These are phyloP conservation scores for Lathronympha strigana DNA, from an alignment of 2,888 invertebrate species.

Conservation along the genomic window DNA sequence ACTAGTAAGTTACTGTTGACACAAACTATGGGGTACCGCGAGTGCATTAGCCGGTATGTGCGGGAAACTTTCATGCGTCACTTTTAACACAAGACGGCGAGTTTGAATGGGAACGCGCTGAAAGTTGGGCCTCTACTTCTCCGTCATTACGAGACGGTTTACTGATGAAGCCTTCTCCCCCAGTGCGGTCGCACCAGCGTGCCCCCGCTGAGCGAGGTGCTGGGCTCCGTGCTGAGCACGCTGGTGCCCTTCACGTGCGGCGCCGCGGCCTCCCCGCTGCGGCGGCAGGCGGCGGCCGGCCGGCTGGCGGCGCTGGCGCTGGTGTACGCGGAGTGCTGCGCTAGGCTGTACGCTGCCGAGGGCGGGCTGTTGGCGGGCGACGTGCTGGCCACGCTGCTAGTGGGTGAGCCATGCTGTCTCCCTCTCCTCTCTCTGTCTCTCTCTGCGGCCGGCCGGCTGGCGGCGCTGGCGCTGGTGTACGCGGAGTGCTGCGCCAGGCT, in stretches of 20 bases:
- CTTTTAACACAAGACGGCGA: too few relatives aligned
- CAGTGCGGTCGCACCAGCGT: constrained; percentile 64
- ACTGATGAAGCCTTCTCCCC: background rate
- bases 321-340: constrained; percentile 40
- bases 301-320: constrained; percentile 25
- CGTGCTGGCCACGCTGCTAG: constrained; percentile 50
- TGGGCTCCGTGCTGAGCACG: constrained; percentile 50
- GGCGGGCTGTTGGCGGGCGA: constrained; percentile 46
- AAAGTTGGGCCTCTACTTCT: too few relatives aligned
- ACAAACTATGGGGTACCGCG: too few relatives aligned
- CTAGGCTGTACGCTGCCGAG: constrained; percentile 18
- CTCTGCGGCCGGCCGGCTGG: constrained; percentile 6
- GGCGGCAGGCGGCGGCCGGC: constrained; percentile 32
- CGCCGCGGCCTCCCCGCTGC: constrained; percentile 34
- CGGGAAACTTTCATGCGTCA: too few relatives aligned
- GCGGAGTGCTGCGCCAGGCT: constrained; percentile 37
- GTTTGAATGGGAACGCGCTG: too few relatives aligned
- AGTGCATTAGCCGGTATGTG: too few relatives aligned
- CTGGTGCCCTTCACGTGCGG: constrained; percentile 58
- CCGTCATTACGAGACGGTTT: background rate
- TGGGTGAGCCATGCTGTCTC: constrained; percentile 46
- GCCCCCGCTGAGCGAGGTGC: constrained; percentile 53
- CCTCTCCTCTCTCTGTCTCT: background rate
- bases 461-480: constrained; percentile 37
- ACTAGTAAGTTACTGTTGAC: constrained; percentile 51